phyloP scores from a whole-genome alignment of 2,888 invertebrate species.

The Orthosia incerta region DNA sequence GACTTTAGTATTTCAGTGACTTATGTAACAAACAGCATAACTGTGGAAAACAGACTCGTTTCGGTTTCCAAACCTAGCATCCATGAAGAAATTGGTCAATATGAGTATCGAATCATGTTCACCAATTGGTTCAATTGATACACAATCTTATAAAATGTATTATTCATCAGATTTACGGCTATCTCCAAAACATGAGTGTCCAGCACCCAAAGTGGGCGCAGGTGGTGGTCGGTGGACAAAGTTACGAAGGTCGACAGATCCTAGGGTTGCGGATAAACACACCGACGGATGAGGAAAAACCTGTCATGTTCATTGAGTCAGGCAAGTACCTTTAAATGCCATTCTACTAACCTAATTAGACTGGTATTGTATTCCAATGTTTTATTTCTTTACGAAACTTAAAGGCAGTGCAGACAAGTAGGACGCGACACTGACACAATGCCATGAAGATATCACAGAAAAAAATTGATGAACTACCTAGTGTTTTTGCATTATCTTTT shows the following conservation, averaged over 20 bases:
- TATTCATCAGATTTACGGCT: conserved; percentile 87
- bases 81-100: background rate
- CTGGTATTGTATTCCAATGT: background rate
- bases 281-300: conserved; percentile 78
- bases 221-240: conserved; percentile 89
- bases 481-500: no score
- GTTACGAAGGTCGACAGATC: conserved; percentile 91
- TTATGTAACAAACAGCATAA: no score
- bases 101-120: no score
- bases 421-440: no score
- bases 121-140: background rate
- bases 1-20: no score
- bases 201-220: conserved; percentile 86
- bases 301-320: conserved; percentile 91
- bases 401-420: no score
- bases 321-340: conserved; percentile 75
- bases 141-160: background rate
- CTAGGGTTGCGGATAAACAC: conserved; percentile 90
- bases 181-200: conserved; percentile 86
- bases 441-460: no score
- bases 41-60: no score
- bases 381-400: background rate
- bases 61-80: background rate
- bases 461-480: no score
- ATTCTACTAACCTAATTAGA: background rate